These are phyloP conservation scores for Ctenodactylus gundi DNA, from an alignment of 2,113 vertebrate species.

Conservation along the genomic window DNA sequence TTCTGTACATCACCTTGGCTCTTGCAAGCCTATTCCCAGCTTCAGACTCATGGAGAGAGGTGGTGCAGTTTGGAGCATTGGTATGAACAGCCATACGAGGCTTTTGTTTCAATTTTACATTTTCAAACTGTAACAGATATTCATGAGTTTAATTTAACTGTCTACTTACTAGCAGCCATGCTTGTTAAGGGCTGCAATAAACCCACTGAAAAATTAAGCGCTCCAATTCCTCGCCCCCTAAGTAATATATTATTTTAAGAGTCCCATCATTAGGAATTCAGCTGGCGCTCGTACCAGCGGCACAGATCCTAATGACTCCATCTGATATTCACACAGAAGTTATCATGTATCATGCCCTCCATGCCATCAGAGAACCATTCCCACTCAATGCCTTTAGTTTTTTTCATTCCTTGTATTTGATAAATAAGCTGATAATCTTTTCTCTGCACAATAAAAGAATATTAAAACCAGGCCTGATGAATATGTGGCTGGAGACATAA, in stretches of 20 bases:
- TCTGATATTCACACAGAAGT: conserved; percentile 44
- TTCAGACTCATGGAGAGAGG: conserved; percentile 21
- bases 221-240: conserved; percentile 67
- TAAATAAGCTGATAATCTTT: conserved; percentile 74
- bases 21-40: conserved; percentile 70
- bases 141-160: conserved; percentile 76
- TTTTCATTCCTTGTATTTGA: conserved; percentile 65
- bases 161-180: conserved; percentile 72
- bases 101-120: conserved; percentile 69
- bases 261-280: conserved; percentile 53
- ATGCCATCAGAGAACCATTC: conserved; percentile 53
- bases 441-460: conserved; percentile 66
- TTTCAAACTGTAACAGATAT: conserved; percentile 74
- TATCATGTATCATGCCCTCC: conserved; percentile 66
- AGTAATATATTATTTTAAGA: conserved; percentile 75
- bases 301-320: conserved; percentile 52
- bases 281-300: conserved; percentile 38
- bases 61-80: conserved; percentile 40
- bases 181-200: conserved; percentile 74
- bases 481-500: conserved; percentile 7
- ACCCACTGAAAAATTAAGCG: conserved; percentile 81
- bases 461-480: conserved; percentile 72
- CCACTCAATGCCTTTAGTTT: conserved; percentile 33
- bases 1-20: conserved; percentile 46
- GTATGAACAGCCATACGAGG: conserved; percentile 32